These are phyloP conservation scores for Chloroceryle aenea DNA, from an alignment of 2,113 vertebrate genomes.

Conservation along the genomic window DNA sequence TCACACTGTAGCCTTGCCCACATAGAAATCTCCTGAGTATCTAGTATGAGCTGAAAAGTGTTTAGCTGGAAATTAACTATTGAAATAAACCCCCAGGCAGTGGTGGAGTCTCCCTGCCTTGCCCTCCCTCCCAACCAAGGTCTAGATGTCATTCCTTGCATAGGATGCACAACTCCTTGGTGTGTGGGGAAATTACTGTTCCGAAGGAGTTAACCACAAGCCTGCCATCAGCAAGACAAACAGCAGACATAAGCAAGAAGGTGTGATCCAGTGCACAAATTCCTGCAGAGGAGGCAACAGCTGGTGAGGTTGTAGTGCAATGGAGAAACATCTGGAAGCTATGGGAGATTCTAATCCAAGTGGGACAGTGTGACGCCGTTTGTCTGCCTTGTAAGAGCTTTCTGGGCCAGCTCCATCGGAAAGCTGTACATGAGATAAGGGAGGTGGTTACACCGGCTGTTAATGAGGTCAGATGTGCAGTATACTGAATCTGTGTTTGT, in stretches of 20 bases:
- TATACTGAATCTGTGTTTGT: neutral
- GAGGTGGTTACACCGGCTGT: neutral
- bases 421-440: neutral
- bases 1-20: neutral
- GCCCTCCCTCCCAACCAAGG: neutral
- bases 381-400: neutral
- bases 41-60: neutral
- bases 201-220: neutral
- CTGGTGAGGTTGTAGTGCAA: neutral
- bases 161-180: neutral
- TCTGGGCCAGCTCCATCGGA: neutral
- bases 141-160: neutral
- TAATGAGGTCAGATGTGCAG: neutral
- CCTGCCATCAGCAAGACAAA: neutral
- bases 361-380: accelerated
- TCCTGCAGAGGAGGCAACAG: neutral
- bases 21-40: neutral
- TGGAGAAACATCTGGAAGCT: neutral
- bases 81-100: neutral
- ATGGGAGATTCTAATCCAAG: neutral
- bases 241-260: neutral
- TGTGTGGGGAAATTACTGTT: neutral
- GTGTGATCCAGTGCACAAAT: neutral
- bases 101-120: neutral
- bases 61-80: neutral